Evolutionary conservation across 2,888 invertebrate genomes (phyloP).

Genomic region (Eilema depressum): DNA sequence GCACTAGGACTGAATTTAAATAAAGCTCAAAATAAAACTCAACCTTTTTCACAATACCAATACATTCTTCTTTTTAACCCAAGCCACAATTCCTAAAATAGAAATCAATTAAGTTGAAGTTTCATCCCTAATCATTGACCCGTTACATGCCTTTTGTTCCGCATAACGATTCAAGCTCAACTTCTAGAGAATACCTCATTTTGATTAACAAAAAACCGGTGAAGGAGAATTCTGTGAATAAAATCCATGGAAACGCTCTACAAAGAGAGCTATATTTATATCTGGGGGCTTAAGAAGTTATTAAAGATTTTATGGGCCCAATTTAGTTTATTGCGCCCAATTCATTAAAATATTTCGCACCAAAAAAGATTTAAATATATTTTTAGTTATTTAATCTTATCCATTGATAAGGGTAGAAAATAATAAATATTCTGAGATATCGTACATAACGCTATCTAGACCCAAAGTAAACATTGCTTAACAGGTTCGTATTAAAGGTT

Average conservation of each 20-base stretch:
- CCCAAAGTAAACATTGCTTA: background rate
- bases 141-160: conserved; percentile 1
- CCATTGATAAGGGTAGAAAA: background rate
- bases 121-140: conserved; percentile 4
- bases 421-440: background rate
- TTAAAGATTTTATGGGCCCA: background rate
- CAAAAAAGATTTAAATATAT: background rate
- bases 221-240: background rate
- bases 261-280: conserved; percentile 1
- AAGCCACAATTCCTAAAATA: background rate
- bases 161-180: background rate
- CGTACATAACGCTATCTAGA: background rate
- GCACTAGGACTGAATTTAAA: too few relatives aligned
- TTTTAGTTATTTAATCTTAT: background rate
- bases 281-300: background rate
- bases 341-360: background rate
- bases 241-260: background rate
- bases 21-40: too few relatives aligned
- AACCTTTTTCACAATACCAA: too few relatives aligned
- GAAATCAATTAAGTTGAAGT: background rate
- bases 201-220: background rate
- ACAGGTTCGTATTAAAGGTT: background rate
- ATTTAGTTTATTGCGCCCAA: conserved; percentile 4
- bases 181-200: conserved; percentile 1
- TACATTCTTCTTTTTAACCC: background rate